Percentiles rank a stretch among this genome's conserved stretches.
Conservation (phyloP, 2,113 vertebrate genomes). For the Deroptyus accipitrinus region DNA sequence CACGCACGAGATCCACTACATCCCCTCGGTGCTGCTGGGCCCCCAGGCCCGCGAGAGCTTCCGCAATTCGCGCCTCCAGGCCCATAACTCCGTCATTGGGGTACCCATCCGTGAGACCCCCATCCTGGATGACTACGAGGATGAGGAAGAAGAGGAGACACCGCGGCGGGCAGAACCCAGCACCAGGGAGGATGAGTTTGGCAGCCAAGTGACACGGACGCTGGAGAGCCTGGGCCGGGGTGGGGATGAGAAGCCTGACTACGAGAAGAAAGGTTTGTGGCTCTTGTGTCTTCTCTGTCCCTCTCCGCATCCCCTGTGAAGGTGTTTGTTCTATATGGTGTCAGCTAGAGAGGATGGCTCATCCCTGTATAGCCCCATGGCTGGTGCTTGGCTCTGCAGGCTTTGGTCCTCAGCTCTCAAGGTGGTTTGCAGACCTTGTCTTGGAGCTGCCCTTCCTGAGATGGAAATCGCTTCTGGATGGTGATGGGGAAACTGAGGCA, state of each 20-base stretch:
- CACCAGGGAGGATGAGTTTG: constrained; percentile 82
- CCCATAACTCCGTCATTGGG: constrained; percentile 90
- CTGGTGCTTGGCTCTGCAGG: neutral
- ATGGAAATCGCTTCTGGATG: too few relatives aligned
- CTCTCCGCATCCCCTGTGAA: rapidly evolving
- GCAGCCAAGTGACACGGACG: constrained; percentile 74
- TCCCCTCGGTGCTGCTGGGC: constrained; percentile 92
- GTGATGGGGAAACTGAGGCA: neutral
- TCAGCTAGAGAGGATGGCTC: neutral
- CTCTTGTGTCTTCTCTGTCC: neutral
- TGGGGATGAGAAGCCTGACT: constrained; percentile 81
- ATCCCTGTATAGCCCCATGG: rapidly evolving
- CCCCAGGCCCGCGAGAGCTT: constrained; percentile 91
- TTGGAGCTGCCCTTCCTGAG: neutral
- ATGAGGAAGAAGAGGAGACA: constrained; percentile 86
- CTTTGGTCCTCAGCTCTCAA: neutral
- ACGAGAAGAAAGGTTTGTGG: constrained; percentile 87
- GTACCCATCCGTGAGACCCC: constrained; percentile 96
- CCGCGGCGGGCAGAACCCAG: constrained; percentile 76
- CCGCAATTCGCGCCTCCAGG: constrained; percentile 84
- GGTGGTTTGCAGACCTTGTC: neutral
- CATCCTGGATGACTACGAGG: constrained; percentile 95
- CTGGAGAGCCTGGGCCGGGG: constrained; percentile 81
- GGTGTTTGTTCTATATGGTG: neutral
- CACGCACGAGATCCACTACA: constrained; percentile 98